These are phyloP conservation scores for Xestia rhomboidea DNA, from an alignment of 2,888 invertebrate genomes.

Conservation along the genomic window DNA sequence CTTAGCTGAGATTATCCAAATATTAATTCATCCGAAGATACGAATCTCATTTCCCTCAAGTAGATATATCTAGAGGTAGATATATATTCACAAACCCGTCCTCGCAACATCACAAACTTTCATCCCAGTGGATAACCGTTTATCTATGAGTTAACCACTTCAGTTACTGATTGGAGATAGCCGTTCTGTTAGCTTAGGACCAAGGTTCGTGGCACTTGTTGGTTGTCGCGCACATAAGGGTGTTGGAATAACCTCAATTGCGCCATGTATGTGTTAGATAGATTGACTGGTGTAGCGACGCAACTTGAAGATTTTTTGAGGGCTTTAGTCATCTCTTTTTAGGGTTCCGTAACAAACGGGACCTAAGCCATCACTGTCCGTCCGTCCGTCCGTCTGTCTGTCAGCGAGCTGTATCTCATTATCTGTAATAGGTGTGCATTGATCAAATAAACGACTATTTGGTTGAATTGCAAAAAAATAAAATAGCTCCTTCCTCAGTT, in stretches of 20 bases:
- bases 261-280: slow-evolving; percentile 7
- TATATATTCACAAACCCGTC: slow-evolving; percentile 1
- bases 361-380: too few species aligned
- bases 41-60: slow-evolving; percentile 22
- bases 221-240: slow-evolving; percentile 19
- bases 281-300: not conserved
- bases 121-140: slow-evolving; percentile 54
- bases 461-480: too few species aligned
- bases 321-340: not conserved
- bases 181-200: slow-evolving; percentile 56
- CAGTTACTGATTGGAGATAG: slow-evolving; percentile 62
- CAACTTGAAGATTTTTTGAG: not conserved
- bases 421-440: too few species aligned
- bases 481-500: too few species aligned
- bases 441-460: too few species aligned
- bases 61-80: slow-evolving; percentile 6
- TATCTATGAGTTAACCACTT: slow-evolving; percentile 62
- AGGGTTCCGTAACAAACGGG: too few species aligned
- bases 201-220: slow-evolving; percentile 33
- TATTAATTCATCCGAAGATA: slow-evolving; percentile 16
- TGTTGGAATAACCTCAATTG: slow-evolving; percentile 43
- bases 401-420: too few species aligned
- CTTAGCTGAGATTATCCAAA: slow-evolving; percentile 13
- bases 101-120: slow-evolving; percentile 43
- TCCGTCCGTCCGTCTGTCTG: too few species aligned